Conservation (phyloP, 2,888 invertebrate genomes). For the Eledone cirrhosa region DNA sequence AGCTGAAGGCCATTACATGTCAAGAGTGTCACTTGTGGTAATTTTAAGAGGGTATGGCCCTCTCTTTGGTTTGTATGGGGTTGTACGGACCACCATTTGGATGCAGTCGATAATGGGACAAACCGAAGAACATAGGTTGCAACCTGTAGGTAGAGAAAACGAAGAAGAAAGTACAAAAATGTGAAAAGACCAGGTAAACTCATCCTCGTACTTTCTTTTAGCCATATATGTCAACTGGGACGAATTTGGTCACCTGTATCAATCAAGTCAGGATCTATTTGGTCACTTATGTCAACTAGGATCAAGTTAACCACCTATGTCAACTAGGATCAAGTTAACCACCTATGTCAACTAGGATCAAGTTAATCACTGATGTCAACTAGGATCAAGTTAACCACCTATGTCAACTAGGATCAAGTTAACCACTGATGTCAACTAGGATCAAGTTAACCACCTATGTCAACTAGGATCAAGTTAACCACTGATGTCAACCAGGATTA, state of each 20-base stretch:
- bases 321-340: no score
- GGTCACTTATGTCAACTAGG: neutral
- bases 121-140: constrained; percentile 93
- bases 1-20: neutral
- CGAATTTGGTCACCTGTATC: neutral
- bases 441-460: no score
- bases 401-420: neutral
- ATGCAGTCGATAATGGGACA: constrained; percentile 99
- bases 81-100: constrained; percentile 89
- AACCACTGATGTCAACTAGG: neutral
- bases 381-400: neutral
- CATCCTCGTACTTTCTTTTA: neutral
- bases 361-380: neutral
- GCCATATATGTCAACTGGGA: neutral
- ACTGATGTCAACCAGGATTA: neutral
- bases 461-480: no score
- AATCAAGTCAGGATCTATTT: neutral
- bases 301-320: neutral
- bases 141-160: constrained; percentile 75
- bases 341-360: neutral
- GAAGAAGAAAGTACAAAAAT: neutral
- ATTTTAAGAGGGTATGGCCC: constrained; percentile 48
- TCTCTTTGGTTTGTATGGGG: constrained; percentile 76
- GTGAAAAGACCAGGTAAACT: neutral
- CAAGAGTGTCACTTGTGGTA: neutral